phyloP scores from a whole-genome alignment of 2,888 invertebrate genomes.

The Anorthoa munda region DNA sequence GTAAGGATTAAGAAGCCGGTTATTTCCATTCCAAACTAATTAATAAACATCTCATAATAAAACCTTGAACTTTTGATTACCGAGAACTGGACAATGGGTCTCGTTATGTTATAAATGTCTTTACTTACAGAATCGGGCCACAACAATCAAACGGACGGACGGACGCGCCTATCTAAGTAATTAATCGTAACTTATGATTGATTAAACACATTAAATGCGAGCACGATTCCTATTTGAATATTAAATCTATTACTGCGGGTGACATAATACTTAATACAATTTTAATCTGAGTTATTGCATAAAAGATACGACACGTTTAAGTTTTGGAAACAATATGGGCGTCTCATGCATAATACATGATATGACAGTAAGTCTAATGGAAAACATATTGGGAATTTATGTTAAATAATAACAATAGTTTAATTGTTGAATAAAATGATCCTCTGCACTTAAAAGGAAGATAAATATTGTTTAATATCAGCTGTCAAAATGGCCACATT shows the following conservation, averaged over 20 bases:
- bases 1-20: conserved; percentile 80
- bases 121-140: conserved; percentile 78
- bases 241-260: conserved; percentile 87
- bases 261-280: conserved; percentile 89
- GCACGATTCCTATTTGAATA: conserved; percentile 90
- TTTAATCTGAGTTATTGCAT: conserved; percentile 89
- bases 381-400: conserved; percentile 84
- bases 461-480: conserved; percentile 54
- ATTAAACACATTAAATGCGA: conserved; percentile 89
- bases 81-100: conserved; percentile 86
- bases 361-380: conserved; percentile 79
- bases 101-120: conserved; percentile 83
- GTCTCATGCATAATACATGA: conserved; percentile 85
- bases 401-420: conserved; percentile 83
- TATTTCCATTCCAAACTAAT: conserved; percentile 85
- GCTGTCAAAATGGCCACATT: conserved; percentile 38
- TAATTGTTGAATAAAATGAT: conserved; percentile 77
- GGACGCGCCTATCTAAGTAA: conserved; percentile 87
- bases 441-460: conserved; percentile 55
- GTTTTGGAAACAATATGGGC: conserved; percentile 88
- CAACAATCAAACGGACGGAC: conserved; percentile 81
- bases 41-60: conserved; percentile 87
- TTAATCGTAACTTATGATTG: conserved; percentile 90
- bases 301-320: conserved; percentile 83
- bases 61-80: conserved; percentile 89